Evolutionary conservation across 2,797 vertebrate genomes (phyloP).

Genomic region (Apogon talboti): DNA sequence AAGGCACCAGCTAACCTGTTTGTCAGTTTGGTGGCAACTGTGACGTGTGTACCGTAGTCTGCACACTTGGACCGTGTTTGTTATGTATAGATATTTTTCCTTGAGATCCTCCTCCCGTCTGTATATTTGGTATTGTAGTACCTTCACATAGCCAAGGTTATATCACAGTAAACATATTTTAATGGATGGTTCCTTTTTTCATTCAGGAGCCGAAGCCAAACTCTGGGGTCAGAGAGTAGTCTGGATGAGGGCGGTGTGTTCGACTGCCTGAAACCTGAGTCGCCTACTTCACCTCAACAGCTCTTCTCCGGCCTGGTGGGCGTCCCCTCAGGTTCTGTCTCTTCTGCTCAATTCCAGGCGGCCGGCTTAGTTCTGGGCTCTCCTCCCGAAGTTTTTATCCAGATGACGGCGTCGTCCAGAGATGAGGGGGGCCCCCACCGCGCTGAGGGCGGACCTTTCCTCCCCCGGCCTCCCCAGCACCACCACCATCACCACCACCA

Average conservation of each 20-base stretch:
- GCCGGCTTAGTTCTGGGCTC: conserved; percentile 92
- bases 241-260: conserved; percentile 94
- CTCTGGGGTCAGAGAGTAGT: conserved; percentile 91
- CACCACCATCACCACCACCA: conserved; percentile 88
- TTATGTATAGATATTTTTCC: no score
- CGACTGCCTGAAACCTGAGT: conserved; percentile 93
- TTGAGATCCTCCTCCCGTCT: no score
- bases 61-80: no score
- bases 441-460: conserved; percentile 84
- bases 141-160: no score
- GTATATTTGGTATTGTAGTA: no score
- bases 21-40: no score
- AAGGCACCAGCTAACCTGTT: no score
- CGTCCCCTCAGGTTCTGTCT: conserved; percentile 86
- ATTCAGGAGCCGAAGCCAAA: conserved; percentile 91
- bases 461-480: conserved; percentile 80
- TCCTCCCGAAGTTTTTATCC: conserved; percentile 92
- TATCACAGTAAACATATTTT: no score
- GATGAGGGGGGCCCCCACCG: conserved; percentile 87
- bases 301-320: conserved; percentile 93
- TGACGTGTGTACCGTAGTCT: no score
- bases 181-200: background rate
- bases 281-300: conserved; percentile 87
- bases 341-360: conserved; percentile 89
- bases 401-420: conserved; percentile 89